Percentiles rank a stretch among this genome's conserved stretches.
These are phyloP conservation scores for Sebastes trivittatus DNA, from an alignment of 2,797 vertebrate species.

Conservation along the genomic window DNA sequence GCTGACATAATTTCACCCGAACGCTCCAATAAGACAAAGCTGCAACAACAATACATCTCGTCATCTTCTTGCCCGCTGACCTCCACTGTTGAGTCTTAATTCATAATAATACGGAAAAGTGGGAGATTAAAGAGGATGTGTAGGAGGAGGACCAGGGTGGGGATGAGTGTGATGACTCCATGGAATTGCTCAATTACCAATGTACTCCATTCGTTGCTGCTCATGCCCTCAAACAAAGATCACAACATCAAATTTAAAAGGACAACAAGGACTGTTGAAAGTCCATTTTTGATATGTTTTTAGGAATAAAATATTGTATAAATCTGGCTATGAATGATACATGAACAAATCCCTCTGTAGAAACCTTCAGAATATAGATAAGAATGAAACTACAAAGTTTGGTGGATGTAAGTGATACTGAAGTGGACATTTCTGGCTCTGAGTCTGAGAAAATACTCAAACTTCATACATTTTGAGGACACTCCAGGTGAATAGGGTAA, in stretches of 20 bases:
- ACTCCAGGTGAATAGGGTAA: not conserved
- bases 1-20: not conserved
- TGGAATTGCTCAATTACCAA: conserved; percentile 44
- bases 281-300: too few species aligned
- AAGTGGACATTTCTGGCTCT: too few species aligned
- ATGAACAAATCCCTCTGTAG: too few species aligned
- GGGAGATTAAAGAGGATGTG: conserved; percentile 32
- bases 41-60: not conserved
- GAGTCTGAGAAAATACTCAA: too few species aligned
- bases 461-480: not conserved
- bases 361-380: too few species aligned
- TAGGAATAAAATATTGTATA: too few species aligned
- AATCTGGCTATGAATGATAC: too few species aligned
- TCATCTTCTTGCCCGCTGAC: not conserved
- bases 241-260: conserved; percentile 1
- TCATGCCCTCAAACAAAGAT: conserved; percentile 25
- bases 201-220: conserved; percentile 18
- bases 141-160: conserved; percentile 62
- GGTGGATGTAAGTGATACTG: too few species aligned
- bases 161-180: conserved; percentile 51
- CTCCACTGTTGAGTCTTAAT: conserved; percentile 19
- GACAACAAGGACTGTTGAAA: not conserved
- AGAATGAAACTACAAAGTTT: too few species aligned
- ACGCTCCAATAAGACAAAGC: not conserved
- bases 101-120: conserved; percentile 21